Evolutionary conservation across 2,888 invertebrate genomes (phyloP).

Genomic region (Agriotes lineatus): DNA sequence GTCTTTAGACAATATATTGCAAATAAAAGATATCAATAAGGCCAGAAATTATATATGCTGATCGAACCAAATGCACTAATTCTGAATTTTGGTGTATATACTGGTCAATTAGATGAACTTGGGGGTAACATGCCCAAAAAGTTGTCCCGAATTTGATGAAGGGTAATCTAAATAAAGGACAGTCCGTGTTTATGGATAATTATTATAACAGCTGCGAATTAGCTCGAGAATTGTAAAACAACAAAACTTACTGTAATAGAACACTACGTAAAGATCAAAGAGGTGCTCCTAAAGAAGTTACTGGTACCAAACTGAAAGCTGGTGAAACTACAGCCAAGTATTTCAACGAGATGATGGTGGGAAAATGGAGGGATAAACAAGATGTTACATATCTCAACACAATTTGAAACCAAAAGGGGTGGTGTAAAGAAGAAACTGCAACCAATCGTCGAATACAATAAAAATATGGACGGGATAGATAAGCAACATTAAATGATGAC

Average conservation of each 20-base stretch:
- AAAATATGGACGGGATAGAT: too few species aligned
- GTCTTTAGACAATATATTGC: not conserved
- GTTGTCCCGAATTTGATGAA: not conserved
- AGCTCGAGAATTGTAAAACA: not conserved
- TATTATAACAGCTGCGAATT: conserved; percentile 16
- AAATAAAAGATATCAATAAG: conserved; percentile 16
- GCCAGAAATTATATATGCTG: conserved; percentile 51
- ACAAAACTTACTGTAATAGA: conserved; percentile 9
- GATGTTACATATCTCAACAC: not conserved
- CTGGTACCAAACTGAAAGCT: too few species aligned
- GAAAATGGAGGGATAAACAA: not conserved
- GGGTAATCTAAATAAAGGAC: not conserved
- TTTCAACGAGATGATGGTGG: not conserved
- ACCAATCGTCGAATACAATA: too few species aligned
- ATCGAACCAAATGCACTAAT: conserved; percentile 49
- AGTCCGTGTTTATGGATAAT: conserved; percentile 5
- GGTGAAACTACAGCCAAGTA: not conserved
- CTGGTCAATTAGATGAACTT: conserved; percentile 50
- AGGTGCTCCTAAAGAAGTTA: not conserved
- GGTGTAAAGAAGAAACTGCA: not conserved
- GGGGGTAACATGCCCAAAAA: conserved; percentile 52
- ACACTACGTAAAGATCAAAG: not conserved
- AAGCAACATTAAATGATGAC: too few species aligned
- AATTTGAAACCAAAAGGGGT: not conserved
- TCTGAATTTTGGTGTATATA: conserved; percentile 54